Evolutionary conservation across 2,888 invertebrate genomes (phyloP), one percentile per base, ranked within the genome.

Genomic region (Drosophila aldrichi): DNA sequence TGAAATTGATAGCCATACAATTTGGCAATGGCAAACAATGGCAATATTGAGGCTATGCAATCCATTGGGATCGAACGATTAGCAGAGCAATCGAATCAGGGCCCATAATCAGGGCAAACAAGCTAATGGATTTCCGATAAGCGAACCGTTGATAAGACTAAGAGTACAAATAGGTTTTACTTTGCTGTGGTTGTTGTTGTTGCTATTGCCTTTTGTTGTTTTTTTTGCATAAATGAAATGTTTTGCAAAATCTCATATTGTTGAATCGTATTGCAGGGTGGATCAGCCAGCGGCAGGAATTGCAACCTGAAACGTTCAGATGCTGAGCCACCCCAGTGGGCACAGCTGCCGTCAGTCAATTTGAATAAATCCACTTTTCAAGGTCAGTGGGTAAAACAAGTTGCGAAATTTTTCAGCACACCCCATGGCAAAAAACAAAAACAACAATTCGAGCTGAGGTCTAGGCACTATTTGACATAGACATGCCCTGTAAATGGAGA

Each of bases 381-480:
- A 92, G 92, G 92, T 92, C 92, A 92, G 87, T 91, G 88, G 90
- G 80, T 91, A 91, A 84, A 89, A 89, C 90, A 90, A 87, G 89
- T 88, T 86, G 87, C 81, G 62, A 85, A 77, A 62, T 66, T 78
- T 66, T 80, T 56, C 72, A 73, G 46, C 63, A 74, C 82, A 84
- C 81, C 87, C 84, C 71, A 67, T 67, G 29, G 58, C 57, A 51
- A 64, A 66, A 66, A 66, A 55, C 62, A 64, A 67, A 22, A 52
- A 52, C 56, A 69, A 34, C 51, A 60, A 48, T 41, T 55, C 48
- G 40, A 16, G 18, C 18, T 20, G 14, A 52, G 12, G 16, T 32
- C 2, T 5, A 2, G 0, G 0, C 0, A 5, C 2, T 40, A 32
- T 10, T 1, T 5, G 46, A 22, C 60, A 9, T 18, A 1, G 0